Conservation (phyloP, 2,113 vertebrate species). For the zebrafish (Danio rerio) region DNA sequence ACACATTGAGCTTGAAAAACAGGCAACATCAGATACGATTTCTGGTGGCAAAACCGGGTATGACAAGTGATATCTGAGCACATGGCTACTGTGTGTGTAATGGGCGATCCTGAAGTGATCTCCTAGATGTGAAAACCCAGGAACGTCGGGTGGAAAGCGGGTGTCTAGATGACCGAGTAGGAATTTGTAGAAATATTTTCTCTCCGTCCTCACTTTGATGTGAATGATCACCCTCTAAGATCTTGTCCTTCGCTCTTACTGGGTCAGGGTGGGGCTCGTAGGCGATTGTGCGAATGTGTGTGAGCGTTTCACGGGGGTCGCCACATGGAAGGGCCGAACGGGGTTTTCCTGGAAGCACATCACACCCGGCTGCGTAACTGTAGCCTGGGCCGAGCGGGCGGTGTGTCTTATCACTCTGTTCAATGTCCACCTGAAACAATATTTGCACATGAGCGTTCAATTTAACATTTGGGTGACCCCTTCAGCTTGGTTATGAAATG, state of each 20-base stretch:
- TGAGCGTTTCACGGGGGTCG: conserved; percentile 71
- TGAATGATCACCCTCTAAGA: conserved; percentile 57
- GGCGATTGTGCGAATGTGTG: conserved; percentile 59
- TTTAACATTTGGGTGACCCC: conserved; percentile 82
- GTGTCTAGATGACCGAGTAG: conserved; percentile 29
- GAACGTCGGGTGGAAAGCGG: not conserved
- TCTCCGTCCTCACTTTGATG: conserved; percentile 67
- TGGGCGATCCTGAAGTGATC: not conserved
- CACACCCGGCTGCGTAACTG: conserved; percentile 73
- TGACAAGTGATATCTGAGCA: not conserved
- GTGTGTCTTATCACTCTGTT: conserved; percentile 76
- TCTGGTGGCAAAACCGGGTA: not conserved
- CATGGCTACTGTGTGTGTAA: conserved; percentile 10
- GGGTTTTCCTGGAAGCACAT: conserved; percentile 79
- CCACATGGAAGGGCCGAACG: conserved; percentile 69
- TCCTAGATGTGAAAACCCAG: not conserved
- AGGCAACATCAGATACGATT: conserved; percentile 1
- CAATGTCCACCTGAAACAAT: conserved; percentile 82
- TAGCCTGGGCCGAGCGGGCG: conserved; percentile 63
- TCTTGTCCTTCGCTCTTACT: conserved; percentile 27
- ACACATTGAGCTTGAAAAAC: conserved; percentile 1
- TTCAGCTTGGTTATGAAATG: conserved; percentile 77
- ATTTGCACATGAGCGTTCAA: conserved; percentile 81
- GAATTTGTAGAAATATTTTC: conserved; percentile 46
- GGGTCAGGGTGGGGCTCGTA: conserved; percentile 61